Evolutionary conservation across 2,113 vertebrate species (phyloP), one percentile per base, ranked within the genome.

Genomic region (Melanocharis versteri): DNA sequence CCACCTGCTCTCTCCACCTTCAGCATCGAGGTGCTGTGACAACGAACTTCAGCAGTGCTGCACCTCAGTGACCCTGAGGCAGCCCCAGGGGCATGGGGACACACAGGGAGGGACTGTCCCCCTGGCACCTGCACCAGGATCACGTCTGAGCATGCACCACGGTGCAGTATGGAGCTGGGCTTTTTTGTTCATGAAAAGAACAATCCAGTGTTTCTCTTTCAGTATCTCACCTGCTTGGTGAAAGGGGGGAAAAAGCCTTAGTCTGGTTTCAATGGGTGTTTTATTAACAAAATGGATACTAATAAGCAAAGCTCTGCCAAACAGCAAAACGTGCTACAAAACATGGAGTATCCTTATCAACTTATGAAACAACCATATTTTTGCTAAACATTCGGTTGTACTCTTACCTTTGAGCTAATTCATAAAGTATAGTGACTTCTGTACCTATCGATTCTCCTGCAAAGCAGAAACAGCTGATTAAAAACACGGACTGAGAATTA

Each of bases 401-500:
- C 12, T 78, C 96, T 88, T 97, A 99, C 99, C 99, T 98, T 96
- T 97, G 97, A 56, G 94, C 94, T 51, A 97, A 90, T 48, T 98
- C 98, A 56, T 97, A 97, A 79, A 98, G 97, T 6, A 96, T 82
- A 39, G 81, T 88, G 28, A 96, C 97, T 83, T 98, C 98, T 56
- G 96, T 95, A 82, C 97, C 97, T 79, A 93, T 93, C 56, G 97
- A 95, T 87, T 98, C 98, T 91, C 98, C 99, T 99, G 93, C 23
- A 94, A 97, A 97, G 96, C 50, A 98, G 81, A 97, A 94, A 96
- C 18, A 93, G 33, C 44, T 21, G 35, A 87, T 96, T 51, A 95
- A 54, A 84, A 95, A 47, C 47, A 89, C 13, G 15, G 15, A 58
- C 10, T 53, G 45, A 64, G 77, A 83, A 91, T 51, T 61, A 71